Conservation (phyloP, 2,888 invertebrate genomes). For the Seladonia tumulorum region DNA sequence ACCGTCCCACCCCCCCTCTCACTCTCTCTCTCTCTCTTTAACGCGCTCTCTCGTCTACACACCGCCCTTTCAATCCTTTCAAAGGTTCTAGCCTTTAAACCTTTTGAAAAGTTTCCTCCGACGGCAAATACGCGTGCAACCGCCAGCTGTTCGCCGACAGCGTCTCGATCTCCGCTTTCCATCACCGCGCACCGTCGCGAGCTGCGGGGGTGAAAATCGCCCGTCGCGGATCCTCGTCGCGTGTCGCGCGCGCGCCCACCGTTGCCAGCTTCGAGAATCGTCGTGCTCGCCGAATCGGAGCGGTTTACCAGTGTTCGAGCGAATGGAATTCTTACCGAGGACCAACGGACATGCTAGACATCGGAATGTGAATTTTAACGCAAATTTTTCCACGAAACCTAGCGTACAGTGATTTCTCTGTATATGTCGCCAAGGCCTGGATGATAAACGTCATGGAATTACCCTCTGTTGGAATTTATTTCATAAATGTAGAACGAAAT, state of each 20-base stretch:
- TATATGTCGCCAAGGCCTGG: too few species aligned
- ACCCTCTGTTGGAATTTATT: too few species aligned
- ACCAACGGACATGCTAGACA: too few species aligned
- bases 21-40: background rate
- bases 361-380: too few species aligned
- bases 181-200: background rate
- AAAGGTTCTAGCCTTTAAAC: constrained; percentile 35
- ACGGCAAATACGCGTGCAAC: constrained; percentile 32
- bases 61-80: constrained; percentile 39
- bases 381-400: background rate
- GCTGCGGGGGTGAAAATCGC: background rate
- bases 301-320: too few species aligned
- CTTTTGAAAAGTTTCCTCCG: constrained; percentile 34
- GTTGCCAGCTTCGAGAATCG: background rate
- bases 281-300: background rate
- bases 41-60: constrained; percentile 18
- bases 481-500: too few species aligned
- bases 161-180: constrained; percentile 8
- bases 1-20: too few species aligned
- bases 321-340: too few species aligned
- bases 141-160: constrained; percentile 24
- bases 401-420: too few species aligned
- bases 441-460: too few species aligned
- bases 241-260: background rate
- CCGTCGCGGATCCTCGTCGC: background rate